Conservation (phyloP, 2,797 vertebrate genomes). For the Lates japonicus region DNA sequence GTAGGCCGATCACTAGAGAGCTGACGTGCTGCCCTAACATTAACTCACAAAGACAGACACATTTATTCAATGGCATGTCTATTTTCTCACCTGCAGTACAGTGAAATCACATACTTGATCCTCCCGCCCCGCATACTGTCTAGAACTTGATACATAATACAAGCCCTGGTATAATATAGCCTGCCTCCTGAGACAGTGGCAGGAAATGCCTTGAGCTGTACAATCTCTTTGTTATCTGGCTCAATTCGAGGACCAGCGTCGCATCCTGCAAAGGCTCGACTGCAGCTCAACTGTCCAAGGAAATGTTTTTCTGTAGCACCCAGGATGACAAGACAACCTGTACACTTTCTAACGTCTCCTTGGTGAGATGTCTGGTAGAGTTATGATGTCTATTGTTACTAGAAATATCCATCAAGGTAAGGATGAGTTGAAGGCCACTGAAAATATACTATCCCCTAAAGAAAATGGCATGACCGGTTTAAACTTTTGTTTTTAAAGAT, state of each 20-base stretch:
- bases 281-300: conserved; percentile 39
- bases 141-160: conserved; percentile 60
- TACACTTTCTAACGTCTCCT: conserved; percentile 16
- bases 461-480: conserved; percentile 7
- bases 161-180: conserved; percentile 55
- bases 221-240: conserved; percentile 85
- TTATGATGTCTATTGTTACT: conserved; percentile 33
- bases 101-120: conserved; percentile 55
- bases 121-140: conserved; percentile 53
- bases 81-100: conserved; percentile 54
- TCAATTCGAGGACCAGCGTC: conserved; percentile 64
- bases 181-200: conserved; percentile 75
- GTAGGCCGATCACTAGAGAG: conserved; percentile 3
- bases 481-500: neutral
- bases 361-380: conserved; percentile 28
- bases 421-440: conserved; percentile 23
- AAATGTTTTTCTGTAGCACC: conserved; percentile 22
- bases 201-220: conserved; percentile 86
- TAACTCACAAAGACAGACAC: conserved; percentile 41
- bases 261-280: conserved; percentile 72
- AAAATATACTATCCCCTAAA: conserved; percentile 6
- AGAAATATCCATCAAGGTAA: conserved; percentile 21
- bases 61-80: conserved; percentile 41
- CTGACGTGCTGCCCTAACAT: neutral
- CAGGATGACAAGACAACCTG: conserved; percentile 21